A percentile compares a stretch with the other conserved stretches of the same genome.
These are phyloP conservation scores for Lerista edwardsae DNA, from an alignment of 2,797 vertebrate genomes.

Conservation along the genomic window DNA sequence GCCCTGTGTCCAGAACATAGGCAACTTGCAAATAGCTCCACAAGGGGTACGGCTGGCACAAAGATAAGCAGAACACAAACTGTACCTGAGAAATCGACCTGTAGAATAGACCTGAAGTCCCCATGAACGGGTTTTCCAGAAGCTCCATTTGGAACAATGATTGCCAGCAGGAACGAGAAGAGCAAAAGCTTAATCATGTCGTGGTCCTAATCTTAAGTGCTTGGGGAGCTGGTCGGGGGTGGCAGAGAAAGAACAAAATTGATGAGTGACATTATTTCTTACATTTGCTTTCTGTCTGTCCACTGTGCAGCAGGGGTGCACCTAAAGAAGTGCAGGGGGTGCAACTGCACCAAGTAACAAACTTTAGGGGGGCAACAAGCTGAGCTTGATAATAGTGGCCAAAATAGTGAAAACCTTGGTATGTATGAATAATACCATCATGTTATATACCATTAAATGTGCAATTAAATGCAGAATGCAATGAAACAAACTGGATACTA, in stretches of 20 bases:
- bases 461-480: no score
- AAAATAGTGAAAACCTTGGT: no score
- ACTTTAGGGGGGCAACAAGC: no score
- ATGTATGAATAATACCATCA: no score
- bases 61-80: background rate
- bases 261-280: background rate
- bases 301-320: no score
- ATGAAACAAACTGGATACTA: no score
- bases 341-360: no score
- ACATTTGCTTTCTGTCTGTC: background rate
- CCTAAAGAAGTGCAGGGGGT: no score
- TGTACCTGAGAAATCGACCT: constrained; percentile 71
- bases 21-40: background rate
- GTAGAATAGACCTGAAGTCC: background rate
- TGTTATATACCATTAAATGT: no score
- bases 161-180: constrained; percentile 63
- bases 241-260: background rate
- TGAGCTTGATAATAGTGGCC: no score
- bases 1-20: background rate
- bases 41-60: background rate
- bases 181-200: constrained; percentile 70
- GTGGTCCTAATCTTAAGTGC: background rate
- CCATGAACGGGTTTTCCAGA: constrained; percentile 49
- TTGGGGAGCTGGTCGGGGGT: no score
- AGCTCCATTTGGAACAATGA: constrained; percentile 61